Evolutionary conservation across 1,140 invertebrate species (phyloP).

Genomic region (Gonioctena quinquepunctata): DNA sequence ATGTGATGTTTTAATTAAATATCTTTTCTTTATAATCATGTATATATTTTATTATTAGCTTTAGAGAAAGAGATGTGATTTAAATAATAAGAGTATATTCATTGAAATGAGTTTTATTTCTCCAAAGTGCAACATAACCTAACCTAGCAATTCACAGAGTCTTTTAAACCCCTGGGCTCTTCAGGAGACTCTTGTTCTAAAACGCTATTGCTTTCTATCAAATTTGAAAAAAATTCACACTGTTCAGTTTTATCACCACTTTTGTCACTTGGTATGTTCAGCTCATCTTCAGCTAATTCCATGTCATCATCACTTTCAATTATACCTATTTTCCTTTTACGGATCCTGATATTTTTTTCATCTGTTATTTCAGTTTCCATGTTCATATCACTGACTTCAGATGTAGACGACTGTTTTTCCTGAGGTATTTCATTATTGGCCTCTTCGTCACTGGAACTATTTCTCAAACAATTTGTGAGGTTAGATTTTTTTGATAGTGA

Average conservation of each 20-base stretch:
- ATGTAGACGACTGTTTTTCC: too few species aligned
- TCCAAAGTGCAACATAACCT: slow-evolving; percentile 21
- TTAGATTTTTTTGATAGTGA: neutral
- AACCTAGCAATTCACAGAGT: neutral
- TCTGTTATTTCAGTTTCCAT: too few species aligned
- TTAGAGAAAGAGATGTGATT: slow-evolving; percentile 29
- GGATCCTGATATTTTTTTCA: neutral
- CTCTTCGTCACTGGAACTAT: too few species aligned
- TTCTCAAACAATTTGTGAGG: too few species aligned
- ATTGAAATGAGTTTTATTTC: slow-evolving; percentile 10
- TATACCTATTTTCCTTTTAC: neutral
- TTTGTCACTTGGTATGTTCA: neutral
- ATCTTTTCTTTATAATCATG: slow-evolving; percentile 3
- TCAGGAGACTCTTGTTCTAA: too few species aligned
- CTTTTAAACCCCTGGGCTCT: too few species aligned
- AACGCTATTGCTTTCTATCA: neutral
- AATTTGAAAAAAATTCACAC: neutral
- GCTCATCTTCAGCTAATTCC: neutral
- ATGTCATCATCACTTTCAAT: neutral
- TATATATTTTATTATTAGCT: slow-evolving; percentile 20
- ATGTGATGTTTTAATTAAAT: neutral
- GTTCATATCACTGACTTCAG: too few species aligned
- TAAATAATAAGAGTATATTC: slow-evolving; percentile 23
- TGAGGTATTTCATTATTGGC: too few species aligned
- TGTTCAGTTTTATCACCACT: neutral